A percentile compares a stretch with the other conserved stretches of the same genome.
Conservation (phyloP, 2,888 invertebrate genomes). For the Coenonympha arcania region DNA sequence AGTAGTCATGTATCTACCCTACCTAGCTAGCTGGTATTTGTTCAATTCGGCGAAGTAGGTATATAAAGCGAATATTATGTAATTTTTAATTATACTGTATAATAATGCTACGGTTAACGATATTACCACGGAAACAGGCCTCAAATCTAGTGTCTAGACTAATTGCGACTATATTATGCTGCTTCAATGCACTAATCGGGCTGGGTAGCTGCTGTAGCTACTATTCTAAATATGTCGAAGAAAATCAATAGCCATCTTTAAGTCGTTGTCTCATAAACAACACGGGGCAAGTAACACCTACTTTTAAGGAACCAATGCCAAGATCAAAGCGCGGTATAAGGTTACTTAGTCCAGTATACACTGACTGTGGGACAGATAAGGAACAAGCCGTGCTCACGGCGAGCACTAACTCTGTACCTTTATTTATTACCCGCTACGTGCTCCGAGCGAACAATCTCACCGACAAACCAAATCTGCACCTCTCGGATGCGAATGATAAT, state of each 20-base stretch:
- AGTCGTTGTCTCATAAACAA: not conserved
- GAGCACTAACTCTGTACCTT: slow-evolving; percentile 57
- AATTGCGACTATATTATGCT: no score
- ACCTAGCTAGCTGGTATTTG: no score
- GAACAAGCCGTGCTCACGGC: slow-evolving; percentile 53
- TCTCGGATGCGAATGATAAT: slow-evolving; percentile 25
- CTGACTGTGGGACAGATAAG: slow-evolving; percentile 53
- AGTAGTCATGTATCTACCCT: no score
- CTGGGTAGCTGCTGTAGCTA: no score
- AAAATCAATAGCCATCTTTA: not conserved
- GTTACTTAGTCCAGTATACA: slow-evolving; percentile 53
- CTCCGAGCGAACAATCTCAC: slow-evolving; percentile 53
- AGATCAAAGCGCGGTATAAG: slow-evolving; percentile 49
- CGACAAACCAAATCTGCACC: slow-evolving; percentile 33
- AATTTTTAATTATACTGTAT: no score
- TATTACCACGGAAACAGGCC: no score
- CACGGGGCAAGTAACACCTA: slow-evolving; percentile 4
- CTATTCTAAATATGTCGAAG: not conserved
- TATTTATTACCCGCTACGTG: slow-evolving; percentile 68
- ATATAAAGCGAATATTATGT: no score
- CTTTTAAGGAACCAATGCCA: slow-evolving; percentile 20
- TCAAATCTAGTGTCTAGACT: no score
- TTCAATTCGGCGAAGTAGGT: no score
- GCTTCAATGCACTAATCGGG: no score
- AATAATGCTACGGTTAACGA: no score